Evolutionary conservation across 2,797 vertebrate species (phyloP).

Genomic region (Sebastes hubbsi): DNA sequence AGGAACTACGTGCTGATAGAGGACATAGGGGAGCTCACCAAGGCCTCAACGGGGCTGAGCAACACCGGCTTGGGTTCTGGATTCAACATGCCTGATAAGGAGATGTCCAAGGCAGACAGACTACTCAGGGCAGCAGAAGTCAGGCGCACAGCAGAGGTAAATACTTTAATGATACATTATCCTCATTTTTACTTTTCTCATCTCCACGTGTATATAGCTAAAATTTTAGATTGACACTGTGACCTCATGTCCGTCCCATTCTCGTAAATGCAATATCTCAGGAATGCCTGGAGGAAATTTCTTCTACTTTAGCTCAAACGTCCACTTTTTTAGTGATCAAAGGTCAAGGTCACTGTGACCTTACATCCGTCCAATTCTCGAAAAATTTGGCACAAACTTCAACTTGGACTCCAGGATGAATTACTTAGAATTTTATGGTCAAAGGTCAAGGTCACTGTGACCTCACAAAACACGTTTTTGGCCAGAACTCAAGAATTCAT

Average conservation of each 20-base stretch:
- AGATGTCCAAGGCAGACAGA: constrained; percentile 93
- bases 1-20: constrained; percentile 97
- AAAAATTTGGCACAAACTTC: too few relatives aligned
- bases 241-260: too few relatives aligned
- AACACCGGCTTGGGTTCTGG: constrained; percentile 86
- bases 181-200: background rate
- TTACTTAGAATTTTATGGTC: too few relatives aligned
- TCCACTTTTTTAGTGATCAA: too few relatives aligned
- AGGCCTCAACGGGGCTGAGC: constrained; percentile 87
- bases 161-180: background rate
- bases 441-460: too few relatives aligned
- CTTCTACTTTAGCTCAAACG: accelerated
- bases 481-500: too few relatives aligned
- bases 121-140: constrained; percentile 91
- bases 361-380: accelerated
- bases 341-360: too few relatives aligned
- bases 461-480: too few relatives aligned
- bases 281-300: too few relatives aligned
- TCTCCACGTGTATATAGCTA: background rate
- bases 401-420: too few relatives aligned
- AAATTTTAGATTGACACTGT: background rate
- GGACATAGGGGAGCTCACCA: constrained; percentile 97
- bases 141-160: constrained; percentile 90
- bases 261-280: too few relatives aligned
- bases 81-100: constrained; percentile 94